A percentile compares a stretch with the other conserved stretches of the same genome.
Conservation (phyloP, 2,888 invertebrate genomes). For the Bellardia pandia region DNA sequence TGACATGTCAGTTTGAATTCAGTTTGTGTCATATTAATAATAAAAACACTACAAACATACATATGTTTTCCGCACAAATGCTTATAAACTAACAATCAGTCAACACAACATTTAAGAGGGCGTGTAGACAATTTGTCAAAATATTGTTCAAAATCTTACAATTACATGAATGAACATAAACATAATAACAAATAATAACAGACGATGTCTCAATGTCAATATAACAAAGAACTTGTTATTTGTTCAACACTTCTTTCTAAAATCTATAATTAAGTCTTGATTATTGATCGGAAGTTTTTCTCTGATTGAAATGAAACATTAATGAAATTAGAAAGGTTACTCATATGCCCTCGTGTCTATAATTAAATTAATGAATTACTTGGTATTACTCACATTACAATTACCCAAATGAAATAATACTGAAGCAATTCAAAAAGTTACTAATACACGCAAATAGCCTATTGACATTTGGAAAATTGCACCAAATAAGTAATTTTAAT, state of each 20-base stretch:
- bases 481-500: slow-evolving; percentile 35
- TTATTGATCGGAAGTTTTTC: slow-evolving; percentile 38
- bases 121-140: slow-evolving; percentile 59
- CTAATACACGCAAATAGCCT: slow-evolving; percentile 54
- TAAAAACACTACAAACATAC: slow-evolving; percentile 28
- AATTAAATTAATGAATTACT: slow-evolving; percentile 25
- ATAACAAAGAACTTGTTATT: background rate
- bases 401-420: slow-evolving; percentile 44
- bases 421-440: background rate
- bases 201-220: slow-evolving; percentile 64
- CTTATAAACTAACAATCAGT: background rate
- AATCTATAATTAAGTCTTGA: slow-evolving; percentile 40
- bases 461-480: slow-evolving; percentile 70
- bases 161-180: slow-evolving; percentile 49
- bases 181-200: slow-evolving; percentile 26
- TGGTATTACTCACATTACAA: slow-evolving; percentile 63
- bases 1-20: slow-evolving; percentile 25
- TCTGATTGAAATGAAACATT: background rate
- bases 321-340: slow-evolving; percentile 52
- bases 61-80: slow-evolving; percentile 3
- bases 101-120: slow-evolving; percentile 29
- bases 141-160: slow-evolving; percentile 49
- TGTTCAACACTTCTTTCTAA: slow-evolving; percentile 4
- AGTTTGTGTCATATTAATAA: slow-evolving; percentile 26
- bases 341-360: slow-evolving; percentile 44